These are phyloP conservation scores for Contarinia nasturtii DNA, from an alignment of 1,140 invertebrate genomes.

Conservation along the genomic window DNA sequence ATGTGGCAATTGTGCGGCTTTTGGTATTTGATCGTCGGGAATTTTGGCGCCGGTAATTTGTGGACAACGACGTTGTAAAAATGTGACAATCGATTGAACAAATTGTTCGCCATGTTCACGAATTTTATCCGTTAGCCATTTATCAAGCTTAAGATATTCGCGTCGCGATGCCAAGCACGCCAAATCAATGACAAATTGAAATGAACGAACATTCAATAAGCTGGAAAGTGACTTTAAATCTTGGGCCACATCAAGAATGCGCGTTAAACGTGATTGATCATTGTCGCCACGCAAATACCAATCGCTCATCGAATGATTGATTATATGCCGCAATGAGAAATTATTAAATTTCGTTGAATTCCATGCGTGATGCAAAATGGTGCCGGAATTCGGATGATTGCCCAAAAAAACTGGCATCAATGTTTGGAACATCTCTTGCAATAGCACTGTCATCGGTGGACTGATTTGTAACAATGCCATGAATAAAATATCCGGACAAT, in stretches of 20 bases:
- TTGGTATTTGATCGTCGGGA: slow-evolving; percentile 55
- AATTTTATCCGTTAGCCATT: slow-evolving; percentile 95
- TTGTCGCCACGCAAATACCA: slow-evolving; percentile 85
- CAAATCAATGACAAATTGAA: slow-evolving; percentile 92
- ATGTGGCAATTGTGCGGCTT: slow-evolving; percentile 67
- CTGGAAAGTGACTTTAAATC: slow-evolving; percentile 88
- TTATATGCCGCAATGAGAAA: slow-evolving; percentile 46
- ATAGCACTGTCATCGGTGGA: slow-evolving; percentile 47
- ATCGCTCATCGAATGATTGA: slow-evolving; percentile 94
- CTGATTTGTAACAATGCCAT: slow-evolving; percentile 71
- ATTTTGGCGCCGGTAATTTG: slow-evolving; percentile 60
- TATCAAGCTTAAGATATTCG: slow-evolving; percentile 95
- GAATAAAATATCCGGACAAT: slow-evolving; percentile 85
- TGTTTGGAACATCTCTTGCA: slow-evolving; percentile 68
- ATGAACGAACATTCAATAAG: slow-evolving; percentile 81
- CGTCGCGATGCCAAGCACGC: slow-evolving; percentile 89
- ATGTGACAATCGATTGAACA: slow-evolving; percentile 67
- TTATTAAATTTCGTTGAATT: slow-evolving; percentile 45
- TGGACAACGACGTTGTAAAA: slow-evolving; percentile 68
- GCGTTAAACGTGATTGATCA: slow-evolving; percentile 79
- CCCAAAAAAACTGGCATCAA: slow-evolving; percentile 81
- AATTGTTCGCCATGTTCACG: slow-evolving; percentile 83
- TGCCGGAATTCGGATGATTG: slow-evolving; percentile 86
- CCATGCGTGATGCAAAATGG: slow-evolving; percentile 89
- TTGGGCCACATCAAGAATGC: slow-evolving; percentile 93